Percentiles rank a stretch among this genome's conserved stretches.
These are phyloP conservation scores for Stictonetta naevosa DNA, from an alignment of 2,113 vertebrate genomes.

Conservation along the genomic window DNA sequence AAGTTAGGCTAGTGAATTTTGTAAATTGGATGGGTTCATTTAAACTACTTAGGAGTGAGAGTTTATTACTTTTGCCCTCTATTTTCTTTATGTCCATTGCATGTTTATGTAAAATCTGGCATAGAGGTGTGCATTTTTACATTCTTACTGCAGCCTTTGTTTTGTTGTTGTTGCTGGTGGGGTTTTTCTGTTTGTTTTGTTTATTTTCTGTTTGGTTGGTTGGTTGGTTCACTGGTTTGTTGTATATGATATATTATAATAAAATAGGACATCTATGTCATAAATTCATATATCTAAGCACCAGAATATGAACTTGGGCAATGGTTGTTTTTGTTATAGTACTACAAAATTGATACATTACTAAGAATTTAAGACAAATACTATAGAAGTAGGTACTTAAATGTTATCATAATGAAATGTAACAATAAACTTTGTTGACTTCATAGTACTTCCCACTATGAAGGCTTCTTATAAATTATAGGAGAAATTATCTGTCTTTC, in stretches of 20 bases:
- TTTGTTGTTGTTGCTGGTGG: background rate
- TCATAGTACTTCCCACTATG: background rate
- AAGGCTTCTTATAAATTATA: background rate
- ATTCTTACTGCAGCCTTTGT: background rate
- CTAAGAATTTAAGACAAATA: background rate
- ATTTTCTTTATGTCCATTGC: background rate
- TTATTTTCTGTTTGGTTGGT: background rate
- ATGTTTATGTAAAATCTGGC: background rate
- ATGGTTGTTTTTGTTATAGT: background rate
- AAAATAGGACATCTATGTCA: background rate
- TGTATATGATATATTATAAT: background rate
- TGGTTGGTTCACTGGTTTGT: background rate
- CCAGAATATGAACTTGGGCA: background rate
- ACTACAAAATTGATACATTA: background rate
- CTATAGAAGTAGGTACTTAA: background rate
- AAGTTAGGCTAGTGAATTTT: background rate
- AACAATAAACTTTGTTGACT: background rate
- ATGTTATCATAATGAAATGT: background rate
- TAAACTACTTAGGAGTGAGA: background rate
- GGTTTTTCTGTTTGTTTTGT: background rate
- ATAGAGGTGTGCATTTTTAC: background rate
- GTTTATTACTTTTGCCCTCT: background rate
- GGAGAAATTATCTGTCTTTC: background rate
- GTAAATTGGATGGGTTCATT: background rate
- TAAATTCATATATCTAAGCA: background rate